These are phyloP conservation scores for Penaeus japonicus DNA, from an alignment of 1,140 invertebrate genomes.

Conservation along the genomic window DNA sequence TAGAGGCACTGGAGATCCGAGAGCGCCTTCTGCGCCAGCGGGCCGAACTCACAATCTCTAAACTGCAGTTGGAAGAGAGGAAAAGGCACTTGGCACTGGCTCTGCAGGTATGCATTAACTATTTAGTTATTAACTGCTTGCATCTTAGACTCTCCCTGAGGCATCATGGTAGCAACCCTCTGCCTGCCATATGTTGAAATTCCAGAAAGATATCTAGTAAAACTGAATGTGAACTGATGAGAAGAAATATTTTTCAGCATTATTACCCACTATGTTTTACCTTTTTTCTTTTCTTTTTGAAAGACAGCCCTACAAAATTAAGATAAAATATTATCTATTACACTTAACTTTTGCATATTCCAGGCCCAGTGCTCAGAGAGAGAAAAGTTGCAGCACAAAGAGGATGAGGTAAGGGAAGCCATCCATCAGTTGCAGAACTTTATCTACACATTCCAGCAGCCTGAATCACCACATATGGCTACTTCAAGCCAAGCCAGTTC, in stretches of 20 bases:
- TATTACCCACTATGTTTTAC: neutral
- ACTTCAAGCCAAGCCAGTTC: neutral
- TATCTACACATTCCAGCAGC: slow-evolving; percentile 37
- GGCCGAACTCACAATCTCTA: slow-evolving; percentile 48
- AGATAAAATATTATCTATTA: neutral
- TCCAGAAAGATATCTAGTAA: no score
- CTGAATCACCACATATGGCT: neutral
- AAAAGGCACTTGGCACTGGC: slow-evolving; percentile 27
- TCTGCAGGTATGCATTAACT: slow-evolving; percentile 17
- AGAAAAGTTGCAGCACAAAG: slow-evolving; percentile 15
- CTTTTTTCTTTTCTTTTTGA: neutral
- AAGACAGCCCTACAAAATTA: neutral
- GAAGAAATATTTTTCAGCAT: no score
- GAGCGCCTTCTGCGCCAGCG: slow-evolving; percentile 42
- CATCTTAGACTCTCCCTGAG: no score
- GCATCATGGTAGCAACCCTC: no score
- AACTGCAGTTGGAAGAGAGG: slow-evolving; percentile 47
- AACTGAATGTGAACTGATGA: no score
- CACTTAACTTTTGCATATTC: neutral
- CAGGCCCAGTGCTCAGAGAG: slow-evolving; percentile 32
- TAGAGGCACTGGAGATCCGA: slow-evolving; percentile 42
- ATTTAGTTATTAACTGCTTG: neutral
- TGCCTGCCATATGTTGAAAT: no score
- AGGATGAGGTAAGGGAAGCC: slow-evolving; percentile 24
- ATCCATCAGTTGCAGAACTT: slow-evolving; percentile 31